Evolutionary conservation across 2,888 invertebrate species (phyloP), one percentile per base, ranked within the genome.

Genomic region (Idaea straminata): DNA sequence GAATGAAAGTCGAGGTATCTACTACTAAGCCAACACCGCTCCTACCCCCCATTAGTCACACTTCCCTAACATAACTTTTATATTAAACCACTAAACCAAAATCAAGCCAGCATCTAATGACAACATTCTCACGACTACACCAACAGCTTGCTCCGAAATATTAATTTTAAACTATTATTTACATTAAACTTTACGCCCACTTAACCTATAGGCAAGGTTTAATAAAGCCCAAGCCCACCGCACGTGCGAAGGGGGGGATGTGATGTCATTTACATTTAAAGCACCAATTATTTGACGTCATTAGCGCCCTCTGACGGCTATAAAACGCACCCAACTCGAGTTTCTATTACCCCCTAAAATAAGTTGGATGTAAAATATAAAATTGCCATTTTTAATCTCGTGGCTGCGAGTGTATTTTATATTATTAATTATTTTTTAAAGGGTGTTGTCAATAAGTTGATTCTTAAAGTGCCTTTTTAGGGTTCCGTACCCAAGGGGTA

Each of bases 191-290:
- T 47, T 47, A 71, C 74, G 72, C 74, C 75, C 72, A 77, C 73
- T 66, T 72, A 77, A 82, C 78, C 82, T 78, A 79, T 83, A 78
- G 76, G 69, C 78, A 72, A 83, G 87, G 88, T 91, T 92, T 92
- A 91, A 92, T 91, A 92, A 91, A 88, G 85, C 86, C 80, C 66
- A 71, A 72, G 73, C 69, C 64, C 64, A 67, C 64, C 66, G 57
- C 64, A 61, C 62, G 64, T 61, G 70, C 59, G 65, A 80, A 79
- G 83, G 78, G 78, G 78, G 80, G 84, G 85, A 85, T 90, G 88
- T 91, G 87, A 89, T 88, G 88, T 86, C 88, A 92, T 92, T 92
- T 90, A 91, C 92, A 92, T 92, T 89, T 91, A 92, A 92, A 92
- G 92, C 86, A 89, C 90, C 92, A 91, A 91, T 92, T 92, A 92